Evolutionary conservation across 2,113 vertebrate species (phyloP), one percentile per base, ranked within the genome.

Genomic region (Scopus umbretta): DNA sequence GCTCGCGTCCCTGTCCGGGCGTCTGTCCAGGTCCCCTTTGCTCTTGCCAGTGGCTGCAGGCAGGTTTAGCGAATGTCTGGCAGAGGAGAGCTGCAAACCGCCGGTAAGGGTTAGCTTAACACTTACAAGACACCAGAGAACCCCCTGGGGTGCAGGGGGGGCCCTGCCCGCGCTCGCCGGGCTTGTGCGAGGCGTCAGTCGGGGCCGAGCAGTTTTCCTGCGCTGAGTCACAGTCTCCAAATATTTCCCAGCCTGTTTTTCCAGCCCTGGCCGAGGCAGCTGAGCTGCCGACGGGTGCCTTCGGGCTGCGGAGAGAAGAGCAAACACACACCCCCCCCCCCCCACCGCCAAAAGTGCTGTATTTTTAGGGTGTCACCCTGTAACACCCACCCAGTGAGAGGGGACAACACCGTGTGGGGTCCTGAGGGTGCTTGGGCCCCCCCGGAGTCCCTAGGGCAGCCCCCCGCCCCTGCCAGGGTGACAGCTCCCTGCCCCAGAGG

Each of bases 21-120:
- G 2, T 58, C 34, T 18, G 40, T 20, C 42, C 59, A 7, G 40
- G 40, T 58, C n/a, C n/a, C 36, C 26, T 36, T 30, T 1, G 2
- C 25, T n/a, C 0, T 5, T 10, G 30, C 20, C 1, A 17, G 22
- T 13, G 66, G 7, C 66, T 1, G 4, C 42, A 7, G 67, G 40
- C 0, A 5, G 52, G 19, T 65, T 55, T 20, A 40, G 34, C 32
- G 10, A 21, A 32, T 2, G 2, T 5, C 23, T n/a, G 0, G 30
- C 18, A 32, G 84, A 34, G 32, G 22, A 27, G 38, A 50, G 72
- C 30, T 40, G 42, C 38, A 55, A 40, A 13, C 6, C 3, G 0
- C 30, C 15, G 49, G 25, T 29, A 14, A 26, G 42, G 38, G 23
- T 49, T 30, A 34, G 34, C 19, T 8, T 4, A 50, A 36, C 0